Conservation (phyloP, 2,113 vertebrate genomes). For the Laticauda laticaudata region DNA sequence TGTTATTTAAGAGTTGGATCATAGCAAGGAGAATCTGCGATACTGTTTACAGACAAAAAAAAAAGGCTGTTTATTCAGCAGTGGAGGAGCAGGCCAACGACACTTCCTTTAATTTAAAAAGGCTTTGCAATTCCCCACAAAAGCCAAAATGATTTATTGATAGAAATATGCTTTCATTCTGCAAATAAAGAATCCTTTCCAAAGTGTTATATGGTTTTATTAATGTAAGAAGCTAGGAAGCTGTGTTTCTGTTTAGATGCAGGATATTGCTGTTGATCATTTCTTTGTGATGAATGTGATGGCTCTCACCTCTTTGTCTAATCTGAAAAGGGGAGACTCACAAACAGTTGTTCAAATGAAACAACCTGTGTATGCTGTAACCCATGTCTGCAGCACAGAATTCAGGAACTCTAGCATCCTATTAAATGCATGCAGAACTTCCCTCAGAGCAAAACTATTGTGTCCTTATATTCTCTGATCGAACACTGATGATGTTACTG, state of each 20-base stretch:
- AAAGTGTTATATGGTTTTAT: constrained; percentile 37
- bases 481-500: neutral
- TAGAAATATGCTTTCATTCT: constrained; percentile 42
- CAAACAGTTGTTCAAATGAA: neutral
- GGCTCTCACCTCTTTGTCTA: constrained; percentile 3
- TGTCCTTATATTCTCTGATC: neutral
- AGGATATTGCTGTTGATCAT: constrained; percentile 35
- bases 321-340: neutral
- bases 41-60: constrained; percentile 42
- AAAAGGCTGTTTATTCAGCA: constrained; percentile 55
- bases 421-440: neutral
- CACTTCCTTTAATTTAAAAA: constrained; percentile 50
- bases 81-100: constrained; percentile 29
- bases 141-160: constrained; percentile 52
- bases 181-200: constrained; percentile 46
- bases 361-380: neutral
- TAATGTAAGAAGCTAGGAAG: constrained; percentile 38
- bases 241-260: constrained; percentile 21
- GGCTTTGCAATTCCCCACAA: neutral
- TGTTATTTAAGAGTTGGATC: constrained; percentile 8
- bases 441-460: neutral
- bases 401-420: neutral
- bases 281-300: constrained; percentile 36
- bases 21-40: constrained; percentile 21
- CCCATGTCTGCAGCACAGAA: neutral